Evolutionary conservation across 92 coral and sea anemone genomes (phyloP).

Genomic region (Epizoanthus illoricatus): DNA sequence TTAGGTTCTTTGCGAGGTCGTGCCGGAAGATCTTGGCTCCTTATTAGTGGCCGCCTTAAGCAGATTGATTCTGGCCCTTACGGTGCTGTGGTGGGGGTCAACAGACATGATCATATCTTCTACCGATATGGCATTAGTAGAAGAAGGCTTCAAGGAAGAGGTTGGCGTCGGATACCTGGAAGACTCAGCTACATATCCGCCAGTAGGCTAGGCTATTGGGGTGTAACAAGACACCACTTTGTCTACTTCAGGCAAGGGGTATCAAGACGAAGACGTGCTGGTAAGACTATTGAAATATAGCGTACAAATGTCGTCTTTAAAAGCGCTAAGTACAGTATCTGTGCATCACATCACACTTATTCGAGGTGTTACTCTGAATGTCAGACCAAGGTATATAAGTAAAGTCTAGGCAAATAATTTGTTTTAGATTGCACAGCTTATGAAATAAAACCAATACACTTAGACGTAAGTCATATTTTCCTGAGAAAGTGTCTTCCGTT

Average conservation of each 20-base stretch:
- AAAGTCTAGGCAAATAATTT: too few relatives aligned
- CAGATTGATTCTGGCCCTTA: conserved; percentile 40
- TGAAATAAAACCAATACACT: too few relatives aligned
- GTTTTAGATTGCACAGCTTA: too few relatives aligned
- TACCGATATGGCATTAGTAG: conserved; percentile 24
- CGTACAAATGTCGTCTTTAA: too few relatives aligned
- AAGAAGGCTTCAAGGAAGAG: background rate
- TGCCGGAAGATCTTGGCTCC: conserved; percentile 14
- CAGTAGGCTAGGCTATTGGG: conserved; percentile 25
- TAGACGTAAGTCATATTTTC: too few relatives aligned
- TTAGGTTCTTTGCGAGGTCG: conserved; percentile 24
- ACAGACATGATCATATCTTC: conserved; percentile 4
- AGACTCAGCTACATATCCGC: conserved; percentile 22
- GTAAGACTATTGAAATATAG: background rate
- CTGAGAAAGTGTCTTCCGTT: too few relatives aligned
- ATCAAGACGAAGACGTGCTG: background rate
- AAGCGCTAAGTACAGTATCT: too few relatives aligned
- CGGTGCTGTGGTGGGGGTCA: conserved; percentile 18
- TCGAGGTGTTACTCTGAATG: too few relatives aligned
- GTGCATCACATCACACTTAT: too few relatives aligned
- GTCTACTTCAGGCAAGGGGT: conserved; percentile 28
- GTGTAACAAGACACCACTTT: conserved; percentile 9
- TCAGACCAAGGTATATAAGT: too few relatives aligned
- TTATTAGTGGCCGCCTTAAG: conserved; percentile 7
- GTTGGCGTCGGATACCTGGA: conserved; percentile 31